A percentile compares a stretch with the other conserved stretches of the same genome.
Conservation (phyloP, 2,797 vertebrate genomes). For the Mus caroli region DNA sequence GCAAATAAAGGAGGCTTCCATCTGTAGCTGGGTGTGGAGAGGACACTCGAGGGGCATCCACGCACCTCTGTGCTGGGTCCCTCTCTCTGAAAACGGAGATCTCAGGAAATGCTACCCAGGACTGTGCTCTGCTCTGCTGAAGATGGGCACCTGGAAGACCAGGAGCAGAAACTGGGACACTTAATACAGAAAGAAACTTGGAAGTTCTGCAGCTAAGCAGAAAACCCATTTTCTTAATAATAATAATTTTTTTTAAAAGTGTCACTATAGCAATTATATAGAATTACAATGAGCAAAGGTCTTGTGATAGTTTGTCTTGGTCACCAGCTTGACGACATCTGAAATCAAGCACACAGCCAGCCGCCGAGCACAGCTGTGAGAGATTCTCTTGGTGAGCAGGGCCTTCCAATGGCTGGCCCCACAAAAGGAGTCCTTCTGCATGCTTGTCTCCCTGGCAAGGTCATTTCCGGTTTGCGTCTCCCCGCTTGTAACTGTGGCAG, state of each 20-base stretch:
- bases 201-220: background rate
- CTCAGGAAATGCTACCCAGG: background rate
- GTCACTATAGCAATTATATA: background rate
- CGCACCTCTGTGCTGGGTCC: background rate
- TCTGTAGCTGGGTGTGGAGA: background rate
- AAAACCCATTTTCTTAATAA: background rate
- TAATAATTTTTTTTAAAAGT: background rate
- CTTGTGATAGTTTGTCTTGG: background rate
- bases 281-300: background rate
- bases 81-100: background rate
- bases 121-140: background rate
- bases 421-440: background rate
- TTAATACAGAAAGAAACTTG: background rate
- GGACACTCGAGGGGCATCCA: accelerated
- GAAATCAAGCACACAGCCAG: background rate
- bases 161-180: too few relatives aligned
- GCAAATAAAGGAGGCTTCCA: too few relatives aligned
- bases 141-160: background rate
- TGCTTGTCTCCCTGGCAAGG: background rate
- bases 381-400: background rate
- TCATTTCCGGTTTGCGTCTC: background rate
- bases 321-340: background rate
- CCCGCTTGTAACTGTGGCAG: background rate
- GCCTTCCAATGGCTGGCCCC: background rate
- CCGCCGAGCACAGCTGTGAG: background rate